Conservation (phyloP, 2,888 invertebrate species). For the Galeruca laticollis region DNA sequence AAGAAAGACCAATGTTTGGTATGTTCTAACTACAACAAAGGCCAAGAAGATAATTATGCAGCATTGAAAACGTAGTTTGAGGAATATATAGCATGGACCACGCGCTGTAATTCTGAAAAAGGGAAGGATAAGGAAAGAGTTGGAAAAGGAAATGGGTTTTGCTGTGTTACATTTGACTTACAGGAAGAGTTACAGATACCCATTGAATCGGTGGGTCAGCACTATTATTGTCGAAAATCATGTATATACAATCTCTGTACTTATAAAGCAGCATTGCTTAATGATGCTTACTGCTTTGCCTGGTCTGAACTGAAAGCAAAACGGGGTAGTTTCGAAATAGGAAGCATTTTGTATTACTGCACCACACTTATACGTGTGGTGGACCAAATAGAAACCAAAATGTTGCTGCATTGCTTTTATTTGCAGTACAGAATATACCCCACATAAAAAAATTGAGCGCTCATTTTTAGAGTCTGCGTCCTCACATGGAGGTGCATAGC, state of each 20-base stretch:
- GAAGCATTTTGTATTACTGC: neutral
- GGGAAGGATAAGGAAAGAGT: neutral
- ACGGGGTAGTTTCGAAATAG: slow-evolving; percentile 11
- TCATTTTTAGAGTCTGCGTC: neutral
- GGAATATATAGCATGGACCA: neutral
- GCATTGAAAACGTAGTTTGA: too few species aligned
- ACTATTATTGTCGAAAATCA: slow-evolving; percentile 4
- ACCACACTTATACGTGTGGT: neutral
- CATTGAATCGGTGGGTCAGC: neutral
- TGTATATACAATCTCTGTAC: slow-evolving; percentile 12
- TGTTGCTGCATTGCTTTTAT: too few species aligned
- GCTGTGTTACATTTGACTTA: neutral
- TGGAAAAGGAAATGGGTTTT: neutral
- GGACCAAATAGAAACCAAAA: neutral
- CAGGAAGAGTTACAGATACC: neutral
- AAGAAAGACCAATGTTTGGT: too few species aligned
- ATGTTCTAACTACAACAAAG: too few species aligned
- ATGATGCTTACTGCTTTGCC: slow-evolving; percentile 6
- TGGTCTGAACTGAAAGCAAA: slow-evolving; percentile 19
- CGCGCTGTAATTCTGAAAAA: neutral
- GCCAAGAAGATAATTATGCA: too few species aligned
- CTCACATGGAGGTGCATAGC: neutral
- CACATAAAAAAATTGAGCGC: neutral
- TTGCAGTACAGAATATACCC: neutral
- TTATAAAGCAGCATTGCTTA: slow-evolving; percentile 13